Conservation (phyloP, 1,140 invertebrate genomes). For the Drosophila pseudoananassae region DNA sequence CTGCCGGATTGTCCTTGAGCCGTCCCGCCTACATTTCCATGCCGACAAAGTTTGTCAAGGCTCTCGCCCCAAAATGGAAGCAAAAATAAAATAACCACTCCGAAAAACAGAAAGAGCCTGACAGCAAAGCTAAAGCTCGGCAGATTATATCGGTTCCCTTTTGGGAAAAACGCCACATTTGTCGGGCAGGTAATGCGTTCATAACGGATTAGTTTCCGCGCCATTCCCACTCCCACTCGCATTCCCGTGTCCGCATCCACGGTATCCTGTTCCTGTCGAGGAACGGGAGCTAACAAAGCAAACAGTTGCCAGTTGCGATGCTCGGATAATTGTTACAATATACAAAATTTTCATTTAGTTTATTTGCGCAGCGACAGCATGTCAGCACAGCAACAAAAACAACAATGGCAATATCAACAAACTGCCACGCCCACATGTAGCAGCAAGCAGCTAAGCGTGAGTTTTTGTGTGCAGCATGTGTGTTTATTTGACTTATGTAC, state of each 20-base stretch:
- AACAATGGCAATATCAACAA: constrained; percentile 29
- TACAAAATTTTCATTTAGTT: constrained; percentile 70
- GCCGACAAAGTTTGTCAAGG: constrained; percentile 16
- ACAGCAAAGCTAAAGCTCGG: constrained; percentile 1
- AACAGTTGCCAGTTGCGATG: constrained; percentile 37
- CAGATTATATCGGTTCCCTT: constrained; percentile 23
- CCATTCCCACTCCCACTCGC: not conserved
- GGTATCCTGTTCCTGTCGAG: constrained; percentile 1
- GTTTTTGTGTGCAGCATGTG: constrained; percentile 18
- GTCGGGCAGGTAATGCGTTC: constrained; percentile 21
- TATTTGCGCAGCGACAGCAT: constrained; percentile 59
- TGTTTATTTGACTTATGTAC: constrained; percentile 52
- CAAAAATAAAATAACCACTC: no score
- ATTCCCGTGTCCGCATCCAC: not conserved
- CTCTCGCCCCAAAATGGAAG: not conserved
- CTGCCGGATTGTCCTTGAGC: constrained; percentile 48
- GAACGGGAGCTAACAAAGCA: constrained; percentile 10
- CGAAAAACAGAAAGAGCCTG: constrained; percentile 7
- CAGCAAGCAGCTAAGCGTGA: constrained; percentile 1
- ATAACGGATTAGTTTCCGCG: constrained; percentile 30
- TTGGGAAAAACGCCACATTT: constrained; percentile 12
- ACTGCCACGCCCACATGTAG: constrained; percentile 35
- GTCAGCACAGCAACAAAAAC: constrained; percentile 37
- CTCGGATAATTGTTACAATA: constrained; percentile 75
- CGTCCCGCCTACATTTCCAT: constrained; percentile 19